These are phyloP conservation scores for Drosophila nr. fundita DNA, from an alignment of 2,888 invertebrate genomes.

Conservation along the genomic window DNA sequence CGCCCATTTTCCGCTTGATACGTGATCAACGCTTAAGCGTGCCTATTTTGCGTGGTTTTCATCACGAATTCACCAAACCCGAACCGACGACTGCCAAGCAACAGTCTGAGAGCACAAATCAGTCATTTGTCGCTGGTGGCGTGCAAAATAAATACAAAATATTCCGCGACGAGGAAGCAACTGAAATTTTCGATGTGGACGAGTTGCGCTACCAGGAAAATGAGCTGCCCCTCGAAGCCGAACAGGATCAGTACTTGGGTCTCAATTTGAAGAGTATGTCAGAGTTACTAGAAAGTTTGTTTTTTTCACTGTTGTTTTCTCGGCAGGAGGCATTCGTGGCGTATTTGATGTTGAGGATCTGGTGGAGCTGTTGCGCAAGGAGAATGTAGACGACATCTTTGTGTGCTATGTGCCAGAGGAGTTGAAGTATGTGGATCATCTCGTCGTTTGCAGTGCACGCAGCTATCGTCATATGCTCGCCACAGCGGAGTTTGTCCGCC, in stretches of 20 bases:
- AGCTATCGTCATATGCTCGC: slow-evolving; percentile 91
- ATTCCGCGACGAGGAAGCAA: slow-evolving; percentile 89
- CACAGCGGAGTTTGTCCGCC: slow-evolving; percentile 90
- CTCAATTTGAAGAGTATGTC: slow-evolving; percentile 87
- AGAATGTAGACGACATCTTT: slow-evolving; percentile 92
- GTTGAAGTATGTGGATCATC: slow-evolving; percentile 92
- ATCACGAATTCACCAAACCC: slow-evolving; percentile 80
- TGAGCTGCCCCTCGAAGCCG: slow-evolving; percentile 26
- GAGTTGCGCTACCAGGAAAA: slow-evolving; percentile 86
- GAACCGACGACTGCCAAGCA: slow-evolving; percentile 35
- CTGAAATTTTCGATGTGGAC: slow-evolving; percentile 90
- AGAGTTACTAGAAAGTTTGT: not conserved
- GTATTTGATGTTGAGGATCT: slow-evolving; percentile 96
- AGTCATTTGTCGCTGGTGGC: slow-evolving; percentile 84
- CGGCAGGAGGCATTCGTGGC: slow-evolving; percentile 91
- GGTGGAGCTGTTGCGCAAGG: slow-evolving; percentile 90
- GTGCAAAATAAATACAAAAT: slow-evolving; percentile 88
- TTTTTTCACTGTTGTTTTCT: not conserved
- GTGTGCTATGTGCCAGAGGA: slow-evolving; percentile 91
- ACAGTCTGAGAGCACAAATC: not conserved
- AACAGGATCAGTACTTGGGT: slow-evolving; percentile 83
- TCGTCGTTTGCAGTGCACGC: slow-evolving; percentile 92
- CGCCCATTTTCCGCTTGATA: slow-evolving; percentile 72
- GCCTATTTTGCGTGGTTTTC: slow-evolving; percentile 76
- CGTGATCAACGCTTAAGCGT: slow-evolving; percentile 68